Percentiles rank a stretch among this genome's conserved stretches.
Evolutionary conservation across 2,113 vertebrate species (phyloP).

Genomic region (Chloropsis hardwickii): DNA sequence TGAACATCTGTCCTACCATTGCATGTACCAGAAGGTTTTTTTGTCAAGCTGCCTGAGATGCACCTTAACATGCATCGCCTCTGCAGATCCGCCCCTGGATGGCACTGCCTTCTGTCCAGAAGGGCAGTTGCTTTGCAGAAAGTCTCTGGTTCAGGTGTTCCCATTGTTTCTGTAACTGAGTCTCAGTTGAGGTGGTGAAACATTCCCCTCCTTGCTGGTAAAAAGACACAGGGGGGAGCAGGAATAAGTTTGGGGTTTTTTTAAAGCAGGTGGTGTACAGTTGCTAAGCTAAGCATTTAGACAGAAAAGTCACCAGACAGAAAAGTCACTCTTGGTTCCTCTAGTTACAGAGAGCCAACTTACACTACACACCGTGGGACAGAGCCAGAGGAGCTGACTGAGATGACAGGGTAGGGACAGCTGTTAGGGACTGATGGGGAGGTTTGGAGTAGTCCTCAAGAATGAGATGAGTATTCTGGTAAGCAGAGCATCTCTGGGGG

Average conservation of each 20-base stretch:
- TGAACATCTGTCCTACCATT: background rate
- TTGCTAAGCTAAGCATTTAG: background rate
- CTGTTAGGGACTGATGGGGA: background rate
- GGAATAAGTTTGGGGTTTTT: background rate
- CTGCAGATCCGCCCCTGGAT: background rate
- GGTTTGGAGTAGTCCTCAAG: background rate
- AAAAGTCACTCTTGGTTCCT: background rate
- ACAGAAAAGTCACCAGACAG: background rate
- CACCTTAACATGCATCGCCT: background rate
- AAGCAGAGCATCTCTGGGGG: background rate
- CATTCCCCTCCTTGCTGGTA: background rate
- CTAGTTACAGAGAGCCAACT: background rate
- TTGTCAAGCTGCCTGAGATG: background rate
- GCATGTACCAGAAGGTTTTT: background rate
- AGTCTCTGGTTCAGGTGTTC: background rate
- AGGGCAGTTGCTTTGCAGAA: background rate
- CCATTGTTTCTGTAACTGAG: background rate
- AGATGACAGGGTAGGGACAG: background rate
- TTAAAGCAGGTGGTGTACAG: background rate
- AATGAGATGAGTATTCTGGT: background rate
- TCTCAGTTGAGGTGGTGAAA: background rate
- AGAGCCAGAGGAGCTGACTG: background rate
- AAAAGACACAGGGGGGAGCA: background rate
- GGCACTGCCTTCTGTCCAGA: background rate
- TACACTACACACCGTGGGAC: background rate